phyloP scores from a whole-genome alignment of 92 coral and sea anemone species.

The Metridium senile region DNA sequence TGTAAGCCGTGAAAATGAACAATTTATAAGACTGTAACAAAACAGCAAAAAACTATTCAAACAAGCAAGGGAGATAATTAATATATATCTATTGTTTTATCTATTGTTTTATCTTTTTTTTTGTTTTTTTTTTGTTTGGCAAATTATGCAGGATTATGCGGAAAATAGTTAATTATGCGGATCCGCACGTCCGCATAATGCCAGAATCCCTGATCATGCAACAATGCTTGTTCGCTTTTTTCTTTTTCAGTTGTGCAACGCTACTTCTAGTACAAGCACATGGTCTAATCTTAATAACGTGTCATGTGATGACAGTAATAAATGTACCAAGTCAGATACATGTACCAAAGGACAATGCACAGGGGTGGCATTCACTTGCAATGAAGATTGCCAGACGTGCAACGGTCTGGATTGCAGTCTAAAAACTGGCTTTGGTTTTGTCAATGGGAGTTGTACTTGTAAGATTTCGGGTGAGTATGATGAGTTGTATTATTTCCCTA shows the following conservation, averaged over 20 bases:
- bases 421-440: slow-evolving; percentile 76
- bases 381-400: slow-evolving; percentile 73
- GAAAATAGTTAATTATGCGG: too few species aligned
- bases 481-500: too few species aligned
- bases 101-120: too few species aligned
- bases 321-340: slow-evolving; percentile 81
- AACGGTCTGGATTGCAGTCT: slow-evolving; percentile 72
- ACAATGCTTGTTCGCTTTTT: not conserved
- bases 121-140: too few species aligned
- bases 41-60: too few species aligned
- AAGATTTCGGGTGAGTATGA: slow-evolving; percentile 63
- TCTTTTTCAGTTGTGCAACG: slow-evolving; percentile 71
- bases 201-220: too few species aligned
- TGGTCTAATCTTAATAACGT: slow-evolving; percentile 73
- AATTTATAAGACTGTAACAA: too few species aligned
- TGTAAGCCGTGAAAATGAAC: too few species aligned
- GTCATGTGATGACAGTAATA: slow-evolving; percentile 73
- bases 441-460: slow-evolving; percentile 74
- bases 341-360: slow-evolving; percentile 75
- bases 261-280: slow-evolving; percentile 51
- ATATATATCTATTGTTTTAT: too few species aligned
- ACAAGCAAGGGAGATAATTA: too few species aligned
- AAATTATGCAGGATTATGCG: too few species aligned
- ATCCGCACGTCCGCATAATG: too few species aligned
- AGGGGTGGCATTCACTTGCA: slow-evolving; percentile 72